Conservation (phyloP, 2,113 vertebrate genomes). For the Atherinomorus stipes region DNA sequence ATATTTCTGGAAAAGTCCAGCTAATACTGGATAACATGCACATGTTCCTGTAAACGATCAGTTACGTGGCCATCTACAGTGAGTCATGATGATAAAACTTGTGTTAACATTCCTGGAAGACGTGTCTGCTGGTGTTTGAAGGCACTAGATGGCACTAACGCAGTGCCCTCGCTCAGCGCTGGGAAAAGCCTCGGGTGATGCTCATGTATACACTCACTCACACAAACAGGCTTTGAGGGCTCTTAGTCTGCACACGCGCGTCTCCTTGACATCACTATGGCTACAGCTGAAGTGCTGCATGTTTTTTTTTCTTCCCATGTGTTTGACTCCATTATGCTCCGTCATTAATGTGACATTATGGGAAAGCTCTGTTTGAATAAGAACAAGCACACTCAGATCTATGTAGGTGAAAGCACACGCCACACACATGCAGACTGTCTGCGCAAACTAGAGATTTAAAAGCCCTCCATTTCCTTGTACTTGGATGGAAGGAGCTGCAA, state of each 20-base stretch:
- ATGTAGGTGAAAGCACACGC: slow-evolving; percentile 10
- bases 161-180: slow-evolving; percentile 4
- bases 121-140: slow-evolving; percentile 1
- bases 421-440: not conserved
- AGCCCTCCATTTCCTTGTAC: slow-evolving; percentile 44
- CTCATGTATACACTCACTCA: not conserved
- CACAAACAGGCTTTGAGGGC: not conserved
- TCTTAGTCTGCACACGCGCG: not conserved
- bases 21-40: not conserved
- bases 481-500: slow-evolving; percentile 8
- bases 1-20: not conserved
- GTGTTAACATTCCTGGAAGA: too few species aligned
- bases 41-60: not conserved
- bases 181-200: slow-evolving; percentile 6
- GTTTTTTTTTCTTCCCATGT: slow-evolving; percentile 11
- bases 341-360: slow-evolving; percentile 59
- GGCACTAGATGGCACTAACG: slow-evolving; percentile 71
- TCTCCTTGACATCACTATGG: slow-evolving; percentile 25
- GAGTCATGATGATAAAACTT: not conserved
- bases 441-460: slow-evolving; percentile 53
- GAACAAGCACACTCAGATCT: slow-evolving; percentile 12
- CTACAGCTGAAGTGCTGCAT: slow-evolving; percentile 37
- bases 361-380: slow-evolving; percentile 63
- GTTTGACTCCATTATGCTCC: slow-evolving; percentile 25
- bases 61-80: not conserved